phyloP scores from a whole-genome alignment of 2,797 vertebrate genomes.

The Potorous gilbertii region DNA sequence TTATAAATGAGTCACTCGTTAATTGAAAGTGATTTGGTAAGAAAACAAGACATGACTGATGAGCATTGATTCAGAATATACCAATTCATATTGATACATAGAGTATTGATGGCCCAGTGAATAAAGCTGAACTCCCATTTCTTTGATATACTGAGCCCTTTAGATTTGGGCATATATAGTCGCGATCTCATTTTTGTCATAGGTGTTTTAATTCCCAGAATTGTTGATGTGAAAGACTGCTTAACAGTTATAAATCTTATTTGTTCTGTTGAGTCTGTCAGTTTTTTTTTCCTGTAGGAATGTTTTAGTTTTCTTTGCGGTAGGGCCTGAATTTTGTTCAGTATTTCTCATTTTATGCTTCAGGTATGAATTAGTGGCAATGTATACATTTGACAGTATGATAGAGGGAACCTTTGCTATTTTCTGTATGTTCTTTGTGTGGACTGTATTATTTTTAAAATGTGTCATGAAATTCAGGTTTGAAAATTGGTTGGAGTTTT shows the following conservation, averaged over 20 bases:
- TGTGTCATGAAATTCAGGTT: neutral
- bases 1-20: neutral
- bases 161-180: neutral
- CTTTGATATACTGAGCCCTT: neutral
- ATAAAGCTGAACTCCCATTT: neutral
- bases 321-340: neutral
- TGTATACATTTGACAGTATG: neutral
- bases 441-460: neutral
- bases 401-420: neutral
- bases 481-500: neutral
- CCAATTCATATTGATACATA: too few species aligned
- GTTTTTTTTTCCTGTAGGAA: neutral
- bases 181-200: neutral
- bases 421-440: neutral
- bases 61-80: neutral
- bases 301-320: neutral
- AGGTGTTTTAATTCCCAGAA: neutral
- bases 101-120: neutral
- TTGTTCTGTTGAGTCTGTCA: neutral
- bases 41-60: neutral
- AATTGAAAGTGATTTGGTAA: neutral
- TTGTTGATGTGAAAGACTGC: neutral
- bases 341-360: neutral
- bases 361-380: neutral
- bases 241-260: neutral